Conservation (phyloP, 2,888 invertebrate species). For the Stenotaenia linearis region DNA sequence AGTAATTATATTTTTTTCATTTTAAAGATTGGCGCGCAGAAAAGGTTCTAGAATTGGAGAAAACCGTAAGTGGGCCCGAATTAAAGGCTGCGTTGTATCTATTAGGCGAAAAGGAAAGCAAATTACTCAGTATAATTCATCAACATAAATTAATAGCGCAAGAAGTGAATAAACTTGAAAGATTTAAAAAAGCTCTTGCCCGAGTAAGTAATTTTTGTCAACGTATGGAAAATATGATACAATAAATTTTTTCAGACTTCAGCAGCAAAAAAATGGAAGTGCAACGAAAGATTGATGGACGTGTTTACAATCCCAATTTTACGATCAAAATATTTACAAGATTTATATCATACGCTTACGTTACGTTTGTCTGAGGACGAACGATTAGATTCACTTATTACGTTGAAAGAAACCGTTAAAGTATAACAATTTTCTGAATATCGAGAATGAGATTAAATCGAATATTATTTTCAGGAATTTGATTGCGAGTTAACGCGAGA, state of each 20-base stretch:
- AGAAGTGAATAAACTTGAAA: not conserved
- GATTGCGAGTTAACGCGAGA: slow-evolving; percentile 40
- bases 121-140: slow-evolving; percentile 48
- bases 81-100: slow-evolving; percentile 49
- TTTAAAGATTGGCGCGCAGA: not conserved
- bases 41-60: slow-evolving; percentile 47
- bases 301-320: slow-evolving; percentile 79
- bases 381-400: slow-evolving; percentile 63
- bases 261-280: slow-evolving; percentile 66
- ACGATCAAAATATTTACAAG: slow-evolving; percentile 66
- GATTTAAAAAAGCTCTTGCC: not conserved
- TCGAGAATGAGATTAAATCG: not conserved
- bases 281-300: slow-evolving; percentile 61
- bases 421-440: slow-evolving; percentile 30
- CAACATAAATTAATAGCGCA: slow-evolving; percentile 45
- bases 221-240: too few relatives aligned
- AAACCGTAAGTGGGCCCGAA: slow-evolving; percentile 46
- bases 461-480: not conserved
- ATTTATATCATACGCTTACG: slow-evolving; percentile 64
- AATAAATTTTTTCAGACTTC: slow-evolving; percentile 40
- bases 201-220: not conserved
- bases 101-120: slow-evolving; percentile 48
- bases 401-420: slow-evolving; percentile 61
- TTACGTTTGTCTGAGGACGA: slow-evolving; percentile 56
- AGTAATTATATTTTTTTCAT: too few relatives aligned